These are phyloP conservation scores for Mormoops blainvillei DNA, from an alignment of 2,113 vertebrate genomes.

Conservation along the genomic window DNA sequence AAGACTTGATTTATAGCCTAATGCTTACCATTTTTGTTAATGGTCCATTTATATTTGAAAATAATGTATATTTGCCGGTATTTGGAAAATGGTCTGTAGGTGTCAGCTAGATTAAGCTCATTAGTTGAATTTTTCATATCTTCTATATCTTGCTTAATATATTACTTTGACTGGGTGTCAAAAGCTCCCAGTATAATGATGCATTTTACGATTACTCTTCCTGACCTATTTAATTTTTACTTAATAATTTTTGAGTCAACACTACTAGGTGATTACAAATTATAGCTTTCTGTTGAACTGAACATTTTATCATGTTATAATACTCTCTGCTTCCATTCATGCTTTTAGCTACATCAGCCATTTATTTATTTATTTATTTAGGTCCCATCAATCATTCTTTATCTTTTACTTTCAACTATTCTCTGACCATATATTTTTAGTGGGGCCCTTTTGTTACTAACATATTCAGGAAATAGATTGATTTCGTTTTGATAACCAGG, in stretches of 20 bases:
- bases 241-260: slow-evolving; percentile 32
- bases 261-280: not conserved
- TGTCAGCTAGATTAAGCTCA: not conserved
- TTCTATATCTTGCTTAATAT: slow-evolving; percentile 1
- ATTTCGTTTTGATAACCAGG: not conserved
- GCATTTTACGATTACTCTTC: not conserved
- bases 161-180: not conserved
- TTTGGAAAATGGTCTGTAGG: not conserved
- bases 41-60: not conserved
- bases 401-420: not conserved
- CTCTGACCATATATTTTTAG: not conserved
- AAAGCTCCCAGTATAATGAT: not conserved
- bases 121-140: not conserved
- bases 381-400: not conserved
- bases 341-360: not conserved
- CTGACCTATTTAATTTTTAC: not conserved
- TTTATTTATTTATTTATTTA: not conserved
- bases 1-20: not conserved
- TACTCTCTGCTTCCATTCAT: not conserved
- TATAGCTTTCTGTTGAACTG: not conserved
- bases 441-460: not conserved
- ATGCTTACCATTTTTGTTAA: not conserved
- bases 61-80: not conserved
- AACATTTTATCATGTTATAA: slow-evolving; percentile 1
- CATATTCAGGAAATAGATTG: not conserved